Evolutionary conservation across 2,797 vertebrate genomes (phyloP), one percentile per base, ranked within the genome.

Genomic region (Arremon brunneinucha): DNA sequence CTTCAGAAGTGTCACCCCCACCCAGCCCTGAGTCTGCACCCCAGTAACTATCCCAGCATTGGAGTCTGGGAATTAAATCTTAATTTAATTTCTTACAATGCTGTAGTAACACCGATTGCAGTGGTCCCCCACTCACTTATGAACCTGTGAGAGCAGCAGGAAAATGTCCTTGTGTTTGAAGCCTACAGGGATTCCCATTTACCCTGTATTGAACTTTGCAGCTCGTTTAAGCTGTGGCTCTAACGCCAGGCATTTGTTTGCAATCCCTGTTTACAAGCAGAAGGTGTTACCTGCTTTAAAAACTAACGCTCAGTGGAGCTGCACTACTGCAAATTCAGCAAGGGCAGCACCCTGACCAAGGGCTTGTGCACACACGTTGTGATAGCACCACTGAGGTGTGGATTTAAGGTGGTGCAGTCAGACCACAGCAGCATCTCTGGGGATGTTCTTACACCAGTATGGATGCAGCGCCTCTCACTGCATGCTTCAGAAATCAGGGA

Each of bases 241-340:
- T 47, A 93, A 81, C 3, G 2, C 71, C 50, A 85, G 53, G 87
- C 70, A 52, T 72, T 88, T 71, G 27, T 83, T 93, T 77, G 78
- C 62, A 93, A 43, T 86, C 89, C 57, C 14, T 94, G 50, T 94
- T 97, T 93, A 87, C 53, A 92, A 91, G 85, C 62, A 90, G 87
- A 93, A 95, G 65, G 28, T 16, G 87, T 77, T 93, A 90, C 86
- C 93, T 94, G 86, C 80, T 62, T 74, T 75, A 60, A 84, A 87
- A 88, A 34, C 41, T 26, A 71, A 82, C 0, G 0, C 63, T 84
- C 72, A 32, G 60, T 17, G 75, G 68, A 87, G 87, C 52, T 80
- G 68, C 52, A 55, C 20, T 11, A 35, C 60, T 44, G 39, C 0
- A 0, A 39, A 52, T 34, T 65, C n/a, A 72, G 39, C 46, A 27